phyloP scores from a whole-genome alignment of 2,888 invertebrate species.

The Nasonovia ribisnigri region DNA sequence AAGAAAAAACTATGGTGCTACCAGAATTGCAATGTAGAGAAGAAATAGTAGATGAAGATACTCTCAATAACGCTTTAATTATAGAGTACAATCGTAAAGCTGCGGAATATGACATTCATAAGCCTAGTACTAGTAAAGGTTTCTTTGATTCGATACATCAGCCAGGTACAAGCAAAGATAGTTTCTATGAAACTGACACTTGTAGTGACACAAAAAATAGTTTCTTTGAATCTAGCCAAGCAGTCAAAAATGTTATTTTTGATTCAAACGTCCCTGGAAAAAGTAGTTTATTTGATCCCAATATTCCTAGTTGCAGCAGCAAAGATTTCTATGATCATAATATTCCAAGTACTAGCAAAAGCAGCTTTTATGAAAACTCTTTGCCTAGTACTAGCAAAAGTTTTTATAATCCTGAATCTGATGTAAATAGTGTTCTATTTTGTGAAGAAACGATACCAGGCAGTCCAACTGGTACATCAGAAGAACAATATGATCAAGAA shows the following conservation, averaged over 20 bases:
- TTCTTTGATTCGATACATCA: slow-evolving; percentile 39
- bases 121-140: slow-evolving; percentile 30
- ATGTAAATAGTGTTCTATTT: slow-evolving; percentile 75
- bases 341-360: slow-evolving; percentile 1
- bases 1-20: not conserved
- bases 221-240: not conserved
- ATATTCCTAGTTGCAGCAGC: not conserved
- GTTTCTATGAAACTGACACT: not conserved
- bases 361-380: not conserved
- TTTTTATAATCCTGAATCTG: slow-evolving; percentile 24
- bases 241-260: slow-evolving; percentile 5
- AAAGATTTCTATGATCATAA: not conserved
- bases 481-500: slow-evolving; percentile 47
- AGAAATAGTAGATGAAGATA: slow-evolving; percentile 44
- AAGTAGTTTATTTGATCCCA: not conserved
- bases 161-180: not conserved
- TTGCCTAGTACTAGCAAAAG: not conserved
- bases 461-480: slow-evolving; percentile 82
- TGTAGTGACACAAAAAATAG: not conserved
- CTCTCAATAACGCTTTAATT: slow-evolving; percentile 10
- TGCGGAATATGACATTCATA: slow-evolving; percentile 33
- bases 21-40: slow-evolving; percentile 48
- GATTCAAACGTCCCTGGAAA: not conserved
- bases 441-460: slow-evolving; percentile 94
- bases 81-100: slow-evolving; percentile 1